Evolutionary conservation across 2,888 invertebrate genomes (phyloP), one percentile per base, ranked within the genome.

Genomic region (Mesorhabditis sp.): DNA sequence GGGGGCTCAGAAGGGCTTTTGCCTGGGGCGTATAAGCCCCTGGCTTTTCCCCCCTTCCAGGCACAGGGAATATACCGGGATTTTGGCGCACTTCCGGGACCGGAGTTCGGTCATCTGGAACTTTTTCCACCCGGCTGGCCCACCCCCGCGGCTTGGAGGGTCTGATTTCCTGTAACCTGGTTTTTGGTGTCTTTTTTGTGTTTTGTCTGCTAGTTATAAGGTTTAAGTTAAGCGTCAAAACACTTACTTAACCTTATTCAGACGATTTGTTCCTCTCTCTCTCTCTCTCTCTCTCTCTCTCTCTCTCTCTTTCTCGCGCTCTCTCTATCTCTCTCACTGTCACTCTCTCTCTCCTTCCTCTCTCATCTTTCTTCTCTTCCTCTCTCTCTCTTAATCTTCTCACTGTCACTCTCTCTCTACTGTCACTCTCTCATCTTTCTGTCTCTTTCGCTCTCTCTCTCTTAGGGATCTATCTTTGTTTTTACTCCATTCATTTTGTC

Each of bases 371-470:
- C 43, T 42, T 43, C 28, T 28, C 28, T 28, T 28, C 1, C 28
- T 28, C 28, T 1, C 28, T 28, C 28, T 28, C 28, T 28, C 43
- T 13, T 65, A 15, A n/a, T 41, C 42, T 45, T 66, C 13, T 45
- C 41, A 50, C 13, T 28, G 7, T 58, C 64, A 44, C 63, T n/a
- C 41, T 44, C 15, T 64, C 44, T 68, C 45, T 44, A 10, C 67
- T 67, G 63, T 71, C 67, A 58, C 69, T 58, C 69, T 69, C 50
- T 65, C 45, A 62, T 64, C 63, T 41, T 42, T 65, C 68, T 65
- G 62, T 61, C 71, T 28, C 65, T 65, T 7, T 66, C 42, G 50
- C 43, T 44, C 61, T 61, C 61, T 63, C 58, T 43, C 67, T 62
- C 68, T 43, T 66, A 67, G 64, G 61, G 61, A 67, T 62, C 43